Base-by-base conservation (phyloP, 2,888 invertebrate species). In the Trachelus troglodyta region DNA sequence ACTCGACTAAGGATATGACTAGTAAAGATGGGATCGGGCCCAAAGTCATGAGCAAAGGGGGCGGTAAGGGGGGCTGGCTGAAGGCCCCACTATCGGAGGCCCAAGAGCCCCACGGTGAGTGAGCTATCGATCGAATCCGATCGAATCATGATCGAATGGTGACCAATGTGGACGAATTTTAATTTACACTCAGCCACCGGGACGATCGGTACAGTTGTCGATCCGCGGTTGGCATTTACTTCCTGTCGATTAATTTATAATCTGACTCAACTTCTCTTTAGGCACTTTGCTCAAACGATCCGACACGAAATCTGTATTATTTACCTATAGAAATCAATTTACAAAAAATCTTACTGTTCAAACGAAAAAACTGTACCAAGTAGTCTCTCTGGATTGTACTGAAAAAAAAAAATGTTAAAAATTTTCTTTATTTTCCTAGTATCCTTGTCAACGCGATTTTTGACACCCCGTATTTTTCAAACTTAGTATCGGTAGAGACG, bases 21-120 rank as follows among this genome's bases (percentile, higher is more conserved):
- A 90, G 87, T 90, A 90, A 90, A 90, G 90, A 90, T 87, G 91
- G 90, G 87, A 90, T 89, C 83, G 90, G 89, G 82, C 88, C 90
- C 81, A 91, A 91, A 90, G 88, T 90, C 86, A 91, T 91, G 88
- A 88, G 80, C 89, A 91, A 91, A 90, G 90, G 89, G 88, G 89
- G 89, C 87, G 89, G 90, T 85, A 90, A 90, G 86, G 91, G 91
- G 86, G 90, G 90, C 86, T 91, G 91, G 91, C 87, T 91, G 86
- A 91, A 91, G 86, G 89, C 90, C 86, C 91, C 90, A 82, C 87
- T 91, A 79, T 89, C 90, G 82, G 91, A 91, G 89, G 90, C 91
- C 86, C 90, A 90, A 85, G 91, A 90, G 90, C 90, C 90, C 85
- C 90, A 91, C 84, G 91, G 91, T 91, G 91, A 91, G 91, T 90